A percentile compares a stretch with the other conserved stretches of the same genome.
These are phyloP conservation scores for Athene noctua DNA, from an alignment of 2,113 vertebrate genomes.

Conservation along the genomic window DNA sequence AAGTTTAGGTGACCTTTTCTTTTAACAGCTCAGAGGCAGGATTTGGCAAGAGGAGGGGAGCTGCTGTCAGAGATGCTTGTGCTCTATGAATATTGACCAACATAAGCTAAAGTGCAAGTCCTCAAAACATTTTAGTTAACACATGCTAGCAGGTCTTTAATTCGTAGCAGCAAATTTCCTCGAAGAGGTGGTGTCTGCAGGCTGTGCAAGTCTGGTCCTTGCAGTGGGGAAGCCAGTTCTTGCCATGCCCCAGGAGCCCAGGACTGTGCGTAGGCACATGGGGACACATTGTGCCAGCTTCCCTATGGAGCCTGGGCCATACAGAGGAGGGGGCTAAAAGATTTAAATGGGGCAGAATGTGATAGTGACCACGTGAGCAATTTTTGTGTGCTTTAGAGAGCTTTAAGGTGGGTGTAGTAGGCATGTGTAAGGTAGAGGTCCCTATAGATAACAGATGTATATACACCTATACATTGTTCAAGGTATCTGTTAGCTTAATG, in stretches of 20 bases:
- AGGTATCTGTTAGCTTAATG: neutral
- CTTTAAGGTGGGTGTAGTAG: neutral
- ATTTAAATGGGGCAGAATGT: neutral
- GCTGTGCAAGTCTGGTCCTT: neutral
- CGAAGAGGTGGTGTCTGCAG: neutral
- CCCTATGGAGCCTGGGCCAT: rapidly evolving
- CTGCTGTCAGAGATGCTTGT: neutral
- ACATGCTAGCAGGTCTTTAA: neutral
- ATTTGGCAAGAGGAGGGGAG: neutral
- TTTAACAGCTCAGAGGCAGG: slow-evolving; percentile 34
- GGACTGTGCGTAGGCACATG: rapidly evolving
- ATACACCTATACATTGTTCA: neutral
- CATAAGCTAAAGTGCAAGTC: neutral
- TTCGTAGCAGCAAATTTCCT: neutral
- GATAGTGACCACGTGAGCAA: neutral
- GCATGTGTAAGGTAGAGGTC: neutral
- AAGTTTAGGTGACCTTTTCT: slow-evolving; percentile 50
- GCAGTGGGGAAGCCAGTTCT: rapidly evolving
- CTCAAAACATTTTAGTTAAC: neutral
- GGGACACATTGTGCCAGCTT: rapidly evolving
- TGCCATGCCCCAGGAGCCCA: rapidly evolving
- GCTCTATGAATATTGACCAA: slow-evolving; percentile 26
- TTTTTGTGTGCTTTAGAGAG: neutral
- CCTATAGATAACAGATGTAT: neutral
- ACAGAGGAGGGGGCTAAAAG: neutral